Evolutionary conservation across 2,888 invertebrate species (phyloP).

Genomic region (Aromia moschata): DNA sequence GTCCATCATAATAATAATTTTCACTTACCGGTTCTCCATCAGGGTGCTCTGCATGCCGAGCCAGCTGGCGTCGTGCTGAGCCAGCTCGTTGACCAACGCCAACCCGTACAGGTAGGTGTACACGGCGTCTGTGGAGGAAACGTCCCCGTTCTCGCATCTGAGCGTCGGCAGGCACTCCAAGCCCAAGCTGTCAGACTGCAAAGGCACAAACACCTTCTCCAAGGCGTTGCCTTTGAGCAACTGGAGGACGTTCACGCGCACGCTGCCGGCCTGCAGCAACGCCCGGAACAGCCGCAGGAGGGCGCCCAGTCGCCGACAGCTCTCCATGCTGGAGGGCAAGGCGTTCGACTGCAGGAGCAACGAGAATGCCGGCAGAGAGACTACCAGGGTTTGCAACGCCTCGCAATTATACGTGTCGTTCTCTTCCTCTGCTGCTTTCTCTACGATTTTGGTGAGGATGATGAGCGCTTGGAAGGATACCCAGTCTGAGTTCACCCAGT

Average conservation of each 20-base stretch:
- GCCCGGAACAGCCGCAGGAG: slow-evolving; percentile 64
- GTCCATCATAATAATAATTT: neutral
- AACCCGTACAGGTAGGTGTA: slow-evolving; percentile 65
- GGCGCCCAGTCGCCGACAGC: slow-evolving; percentile 58
- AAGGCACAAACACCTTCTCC: slow-evolving; percentile 59
- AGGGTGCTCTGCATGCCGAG: slow-evolving; percentile 60
- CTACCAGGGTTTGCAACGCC: slow-evolving; percentile 53
- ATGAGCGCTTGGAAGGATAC: slow-evolving; percentile 63
- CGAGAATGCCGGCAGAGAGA: slow-evolving; percentile 62
- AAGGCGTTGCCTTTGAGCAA: slow-evolving; percentile 41
- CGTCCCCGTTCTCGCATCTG: slow-evolving; percentile 33
- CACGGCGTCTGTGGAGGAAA: slow-evolving; percentile 58
- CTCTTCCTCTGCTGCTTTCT: slow-evolving; percentile 51
- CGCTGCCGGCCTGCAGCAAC: slow-evolving; percentile 56
- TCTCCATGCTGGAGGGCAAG: slow-evolving; percentile 49
- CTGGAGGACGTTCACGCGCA: slow-evolving; percentile 16
- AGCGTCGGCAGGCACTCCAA: slow-evolving; percentile 31
- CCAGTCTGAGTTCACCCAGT: slow-evolving; percentile 64
- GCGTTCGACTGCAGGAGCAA: slow-evolving; percentile 51
- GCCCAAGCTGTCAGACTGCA: slow-evolving; percentile 54
- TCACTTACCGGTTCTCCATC: slow-evolving; percentile 55
- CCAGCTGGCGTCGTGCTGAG: slow-evolving; percentile 63
- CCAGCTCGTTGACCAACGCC: slow-evolving; percentile 64
- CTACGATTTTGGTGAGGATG: slow-evolving; percentile 61
- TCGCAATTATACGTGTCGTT: slow-evolving; percentile 31